Evolutionary conservation across 2,113 vertebrate species (phyloP).

Genomic region (Okapia johnstoni): DNA sequence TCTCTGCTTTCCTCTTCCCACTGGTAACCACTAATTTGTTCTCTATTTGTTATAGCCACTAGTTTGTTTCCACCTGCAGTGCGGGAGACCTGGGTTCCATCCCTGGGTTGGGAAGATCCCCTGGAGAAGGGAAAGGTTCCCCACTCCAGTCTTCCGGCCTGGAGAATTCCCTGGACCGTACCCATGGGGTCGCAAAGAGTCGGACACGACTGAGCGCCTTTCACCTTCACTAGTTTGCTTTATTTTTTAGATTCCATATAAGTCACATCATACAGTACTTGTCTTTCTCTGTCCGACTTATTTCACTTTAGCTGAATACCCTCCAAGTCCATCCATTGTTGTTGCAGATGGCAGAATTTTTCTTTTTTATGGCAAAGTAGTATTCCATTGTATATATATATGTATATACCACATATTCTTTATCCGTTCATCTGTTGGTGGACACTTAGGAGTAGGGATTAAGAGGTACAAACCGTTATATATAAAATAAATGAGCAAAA

Average conservation of each 20-base stretch:
- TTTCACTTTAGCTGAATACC: neutral
- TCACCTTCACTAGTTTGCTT: neutral
- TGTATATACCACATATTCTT: neutral
- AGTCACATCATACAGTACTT: neutral
- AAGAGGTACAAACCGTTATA: neutral
- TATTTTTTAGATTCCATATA: neutral
- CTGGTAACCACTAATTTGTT: neutral
- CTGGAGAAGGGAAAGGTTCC: neutral
- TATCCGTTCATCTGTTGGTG: neutral
- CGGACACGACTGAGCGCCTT: accelerated
- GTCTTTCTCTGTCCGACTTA: neutral
- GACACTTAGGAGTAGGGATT: neutral
- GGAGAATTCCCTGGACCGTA: neutral
- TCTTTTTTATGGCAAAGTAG: neutral
- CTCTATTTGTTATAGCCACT: neutral
- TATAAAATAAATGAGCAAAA: neutral
- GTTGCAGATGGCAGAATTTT: neutral
- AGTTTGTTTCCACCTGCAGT: neutral
- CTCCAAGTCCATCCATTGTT: neutral
- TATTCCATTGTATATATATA: neutral
- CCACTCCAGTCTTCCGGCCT: neutral
- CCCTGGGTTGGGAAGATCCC: neutral
- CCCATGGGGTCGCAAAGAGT: neutral
- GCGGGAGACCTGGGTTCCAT: neutral
- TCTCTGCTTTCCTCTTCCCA: neutral